Base-by-base conservation (phyloP, 2,113 vertebrate species). In the Sylvia atricapilla region DNA sequence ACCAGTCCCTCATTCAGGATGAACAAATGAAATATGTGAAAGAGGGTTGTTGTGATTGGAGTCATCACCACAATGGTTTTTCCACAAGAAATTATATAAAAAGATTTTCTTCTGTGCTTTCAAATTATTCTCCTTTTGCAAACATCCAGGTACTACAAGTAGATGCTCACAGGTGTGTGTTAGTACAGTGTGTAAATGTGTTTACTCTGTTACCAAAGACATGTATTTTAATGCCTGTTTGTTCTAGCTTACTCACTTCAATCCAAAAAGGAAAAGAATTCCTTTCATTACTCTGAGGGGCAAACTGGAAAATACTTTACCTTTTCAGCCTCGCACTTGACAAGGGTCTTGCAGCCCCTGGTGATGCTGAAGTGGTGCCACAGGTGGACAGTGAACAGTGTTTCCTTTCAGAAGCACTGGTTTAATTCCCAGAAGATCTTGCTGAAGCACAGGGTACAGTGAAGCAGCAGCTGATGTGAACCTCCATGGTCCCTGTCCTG, bases 401-500 rank as follows among this genome's bases (percentile, higher is more conserved):
- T n/a, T 46, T 46, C 27, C 79, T 73, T 87, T 50, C 53, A 76
- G 74, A 91, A 56, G 39, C 59, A 17, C 73, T 67, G 24, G 41
- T 25, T 72, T 5, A 49, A 64, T n/a, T 83, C 43, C 78, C 6
- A 4, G 46, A 14, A 78, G 89, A 82, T 60, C 60, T 73, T 10
- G 19, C 68, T 59, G 93, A 74, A 94, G 74, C 89, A 90, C 53
- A 63, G 60, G 78, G 84, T 58, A 77, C 66, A 56, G 41, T 43
- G 87, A 84, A 67, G 53, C 78, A 79, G 79, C 92, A 95, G 79
- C 75, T 91, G 94, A 93, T 5, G 43, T 20, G 74, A 97, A 90
- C 11, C 72, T 87, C 87, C 63, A 21, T 66, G 55, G 79, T 77
- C 90, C 77, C 10, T 28, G 37, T 62, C 70, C 92, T 95, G 79